A percentile compares a stretch with the other conserved stretches of the same genome.
These are phyloP conservation scores for Luperina nickerlii DNA, from an alignment of 2,888 invertebrate species.

Conservation along the genomic window DNA sequence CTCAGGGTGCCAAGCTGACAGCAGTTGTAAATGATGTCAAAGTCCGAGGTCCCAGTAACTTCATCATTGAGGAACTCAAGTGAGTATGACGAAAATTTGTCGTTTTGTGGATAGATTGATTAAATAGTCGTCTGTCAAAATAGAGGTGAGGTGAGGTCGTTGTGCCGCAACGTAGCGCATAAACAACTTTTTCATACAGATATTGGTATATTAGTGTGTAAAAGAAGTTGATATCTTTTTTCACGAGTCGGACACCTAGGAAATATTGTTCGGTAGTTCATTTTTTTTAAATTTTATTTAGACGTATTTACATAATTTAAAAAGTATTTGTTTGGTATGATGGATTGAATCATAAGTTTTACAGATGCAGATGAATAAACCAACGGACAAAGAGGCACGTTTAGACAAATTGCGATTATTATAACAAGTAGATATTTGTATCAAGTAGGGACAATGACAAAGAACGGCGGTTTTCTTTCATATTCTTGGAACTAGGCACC, in stretches of 20 bases:
- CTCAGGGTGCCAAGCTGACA: conserved; percentile 90
- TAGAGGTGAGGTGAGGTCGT: not conserved
- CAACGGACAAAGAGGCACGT: no score
- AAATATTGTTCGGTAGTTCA: no score
- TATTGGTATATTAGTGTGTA: no score
- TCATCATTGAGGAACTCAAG: conserved; percentile 91
- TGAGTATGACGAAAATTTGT: conserved; percentile 73
- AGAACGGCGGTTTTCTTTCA: not conserved
- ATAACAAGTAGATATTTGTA: not conserved
- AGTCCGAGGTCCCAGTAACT: conserved; percentile 91
- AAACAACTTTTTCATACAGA: not conserved
- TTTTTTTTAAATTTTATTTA: no score
- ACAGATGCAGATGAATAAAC: not conserved
- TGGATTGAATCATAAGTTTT: not conserved
- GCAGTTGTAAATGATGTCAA: conserved; percentile 91
- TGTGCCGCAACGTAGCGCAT: no score
- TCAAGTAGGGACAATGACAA: not conserved
- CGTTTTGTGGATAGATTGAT: not conserved
- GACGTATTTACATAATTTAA: no score
- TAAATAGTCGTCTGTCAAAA: not conserved
- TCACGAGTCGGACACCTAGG: not conserved
- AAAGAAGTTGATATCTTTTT: not conserved
- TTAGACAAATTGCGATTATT: not conserved
- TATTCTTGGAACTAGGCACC: not conserved
- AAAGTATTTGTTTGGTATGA: not conserved